Base-by-base conservation (phyloP, 2,113 vertebrate species). In the Capricornis sumatraensis region DNA sequence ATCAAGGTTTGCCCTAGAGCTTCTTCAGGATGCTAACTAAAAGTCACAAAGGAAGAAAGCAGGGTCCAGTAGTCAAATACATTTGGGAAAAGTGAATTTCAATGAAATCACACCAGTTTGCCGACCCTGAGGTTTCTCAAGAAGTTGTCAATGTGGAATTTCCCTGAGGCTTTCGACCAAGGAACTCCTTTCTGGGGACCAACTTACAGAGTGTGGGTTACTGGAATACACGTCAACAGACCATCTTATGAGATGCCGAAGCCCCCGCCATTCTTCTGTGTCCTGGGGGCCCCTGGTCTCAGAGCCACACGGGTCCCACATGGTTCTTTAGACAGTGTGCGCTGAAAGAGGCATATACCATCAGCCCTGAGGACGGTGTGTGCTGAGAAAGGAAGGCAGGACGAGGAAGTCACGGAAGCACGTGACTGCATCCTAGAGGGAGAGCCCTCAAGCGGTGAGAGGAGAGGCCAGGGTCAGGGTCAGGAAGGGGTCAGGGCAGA, bases 321-420 rank as follows among this genome's bases (percentile, higher is more conserved):
- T 0, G 16, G 45, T 7, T 81, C 67, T 47, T 33, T 7, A 19
- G 6, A 27, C 3, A 7, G 3, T 25, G 21, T 17, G 13, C 9
- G 2, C 12, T 23, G 14, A 6, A 2, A 5, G 30, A 33, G 43
- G 19, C 4, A 0, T 17, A 30, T 0, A 0, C 14, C 45, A 3
- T 36, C 21, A 7, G 62, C 30, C 28, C 83, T 14, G 78, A 43
- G 36, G 30, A 5, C 0, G 0, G 11, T 1, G 8, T 28, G 27
- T 62, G 57, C 27, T 12, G 6, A 19, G 50, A 40, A 83, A 43
- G 2, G 7, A 45, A 12, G 14, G n/a, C 23, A 1, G 82, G 28
- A 28, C 0, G 15, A 33, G 57, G 5, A 40, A 45, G 50, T 81
- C 19, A 7, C 2, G 3, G 60, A 30, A 67, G 23, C 40, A 15